Percentiles rank a stretch among this genome's conserved stretches.
phyloP scores from a whole-genome alignment of 2,797 vertebrate species.

The Telmatherina bonti region DNA sequence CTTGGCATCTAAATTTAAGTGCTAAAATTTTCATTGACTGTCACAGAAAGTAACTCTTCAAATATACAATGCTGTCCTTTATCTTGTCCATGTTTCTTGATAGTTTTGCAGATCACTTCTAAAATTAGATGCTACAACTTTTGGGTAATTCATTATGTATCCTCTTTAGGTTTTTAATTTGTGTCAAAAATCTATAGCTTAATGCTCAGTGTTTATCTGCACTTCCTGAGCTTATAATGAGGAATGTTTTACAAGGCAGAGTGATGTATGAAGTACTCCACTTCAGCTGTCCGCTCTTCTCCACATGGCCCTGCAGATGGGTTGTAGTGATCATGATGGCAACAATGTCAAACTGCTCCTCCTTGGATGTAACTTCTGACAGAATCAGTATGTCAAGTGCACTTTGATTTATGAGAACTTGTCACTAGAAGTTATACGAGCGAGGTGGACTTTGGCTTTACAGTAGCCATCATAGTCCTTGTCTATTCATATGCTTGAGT shows the following conservation, averaged over 20 bases:
- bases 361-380: constrained; percentile 70
- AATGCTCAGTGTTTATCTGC: constrained; percentile 50
- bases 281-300: constrained; percentile 78
- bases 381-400: constrained; percentile 53
- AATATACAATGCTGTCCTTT: constrained; percentile 2
- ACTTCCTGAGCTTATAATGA: constrained; percentile 42
- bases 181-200: constrained; percentile 38
- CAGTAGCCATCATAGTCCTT: constrained; percentile 28
- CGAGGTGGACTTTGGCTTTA: constrained; percentile 50
- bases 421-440: constrained; percentile 42
- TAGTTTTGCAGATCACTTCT: constrained; percentile 4
- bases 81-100: constrained; percentile 4
- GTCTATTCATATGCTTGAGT: constrained; percentile 43
- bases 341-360: constrained; percentile 84
- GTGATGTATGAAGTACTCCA: constrained; percentile 56
- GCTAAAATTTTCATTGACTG: not conserved
- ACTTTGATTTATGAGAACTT: constrained; percentile 51
- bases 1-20: constrained; percentile 4
- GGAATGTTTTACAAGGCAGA: constrained; percentile 45
- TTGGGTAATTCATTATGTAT: constrained; percentile 29
- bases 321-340: constrained; percentile 84
- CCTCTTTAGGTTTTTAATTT: constrained; percentile 44
- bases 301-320: constrained; percentile 79
- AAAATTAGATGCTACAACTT: constrained; percentile 45
- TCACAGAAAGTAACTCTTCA: not conserved